Conservation (phyloP, 2,888 invertebrate genomes). For the Cosmorhoe ocellata region DNA sequence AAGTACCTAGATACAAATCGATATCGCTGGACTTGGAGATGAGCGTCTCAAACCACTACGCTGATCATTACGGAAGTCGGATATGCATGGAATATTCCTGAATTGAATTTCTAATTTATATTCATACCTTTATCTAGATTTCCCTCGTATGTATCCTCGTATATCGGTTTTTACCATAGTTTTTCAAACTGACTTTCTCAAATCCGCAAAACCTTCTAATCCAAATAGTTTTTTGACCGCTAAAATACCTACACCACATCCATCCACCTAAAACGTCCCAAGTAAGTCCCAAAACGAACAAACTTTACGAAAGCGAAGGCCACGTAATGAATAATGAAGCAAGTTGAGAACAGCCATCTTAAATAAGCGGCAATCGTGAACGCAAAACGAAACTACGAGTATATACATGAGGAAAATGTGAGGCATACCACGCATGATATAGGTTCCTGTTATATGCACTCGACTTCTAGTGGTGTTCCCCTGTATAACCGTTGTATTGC, state of each 20-base stretch:
- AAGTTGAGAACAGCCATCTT: constrained; percentile 47
- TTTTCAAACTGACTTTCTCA: not conserved
- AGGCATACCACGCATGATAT: not conserved
- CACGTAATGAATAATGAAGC: constrained; percentile 64
- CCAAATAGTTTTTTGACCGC: constrained; percentile 19
- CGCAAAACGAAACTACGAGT: not conserved
- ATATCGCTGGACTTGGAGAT: too few species aligned
- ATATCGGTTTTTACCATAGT: not conserved
- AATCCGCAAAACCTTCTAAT: constrained; percentile 5
- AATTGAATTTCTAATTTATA: too few species aligned
- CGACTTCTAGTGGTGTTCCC: too few species aligned
- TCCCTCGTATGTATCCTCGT: too few species aligned
- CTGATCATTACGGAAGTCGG: too few species aligned
- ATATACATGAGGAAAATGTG: not conserved
- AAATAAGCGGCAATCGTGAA: constrained; percentile 3
- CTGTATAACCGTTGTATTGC: too few species aligned
- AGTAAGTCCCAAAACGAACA: constrained; percentile 26
- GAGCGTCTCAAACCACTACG: too few species aligned
- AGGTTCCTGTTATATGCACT: too few species aligned
- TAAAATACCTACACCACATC: constrained; percentile 16
- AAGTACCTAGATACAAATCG: too few species aligned
- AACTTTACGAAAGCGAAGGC: constrained; percentile 47
- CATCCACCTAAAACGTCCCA: constrained; percentile 22
- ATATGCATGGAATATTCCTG: too few species aligned
- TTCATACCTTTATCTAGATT: too few species aligned